Evolutionary conservation across 2,888 invertebrate species (phyloP), one percentile per base, ranked within the genome.

Genomic region (Steinernema carpocapsae): DNA sequence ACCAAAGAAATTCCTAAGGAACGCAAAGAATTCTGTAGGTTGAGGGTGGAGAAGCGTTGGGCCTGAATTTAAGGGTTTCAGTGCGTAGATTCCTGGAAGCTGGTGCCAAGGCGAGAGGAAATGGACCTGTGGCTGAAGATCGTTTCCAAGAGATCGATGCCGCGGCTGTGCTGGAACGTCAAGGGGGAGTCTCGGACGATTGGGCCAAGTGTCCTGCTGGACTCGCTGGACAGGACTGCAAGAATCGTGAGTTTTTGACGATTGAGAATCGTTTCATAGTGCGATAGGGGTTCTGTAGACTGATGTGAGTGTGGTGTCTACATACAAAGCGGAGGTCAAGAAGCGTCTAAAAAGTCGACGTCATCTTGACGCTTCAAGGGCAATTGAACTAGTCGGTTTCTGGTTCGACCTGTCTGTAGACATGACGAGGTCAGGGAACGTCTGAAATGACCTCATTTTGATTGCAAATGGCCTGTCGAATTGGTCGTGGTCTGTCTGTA

Each of bases 21-120:
- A 29, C 64, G 64, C 29, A 64, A 17, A 6, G 64, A 64, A 3
- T 32, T 7, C 64, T 64, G 64, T 64, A 64, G 29, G 64, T 64
- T 17, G 12, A 56, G 17, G 22, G 56, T 12, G 56, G 26, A 14
- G 19, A 22, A 24, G 56, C 4, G 22, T 22, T 2, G 26, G 24
- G 24, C 2, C 6, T 24, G 4, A 56, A 19, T 56, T 56, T 26
- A 43, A 10, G 17, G 48, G 48, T 64, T 64, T 29, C 32, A 64
- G 64, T 64, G 64, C 1, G 12, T 4, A 17, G 64, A 12, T 29
- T 32, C 14, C 32, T 64, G 32, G 32, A 64, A 12, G 17, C 17
- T 17, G 37, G 26, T 17, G 29, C 37, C 17, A 64, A 64, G 64
- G 32, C 64, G 64, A 24, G 19, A 24, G 64, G 4, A 17, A 24